A percentile compares a stretch with the other conserved stretches of the same genome.
Evolutionary conservation across 2,888 invertebrate genomes (phyloP).

Genomic region (Cerceris rybyensis): DNA sequence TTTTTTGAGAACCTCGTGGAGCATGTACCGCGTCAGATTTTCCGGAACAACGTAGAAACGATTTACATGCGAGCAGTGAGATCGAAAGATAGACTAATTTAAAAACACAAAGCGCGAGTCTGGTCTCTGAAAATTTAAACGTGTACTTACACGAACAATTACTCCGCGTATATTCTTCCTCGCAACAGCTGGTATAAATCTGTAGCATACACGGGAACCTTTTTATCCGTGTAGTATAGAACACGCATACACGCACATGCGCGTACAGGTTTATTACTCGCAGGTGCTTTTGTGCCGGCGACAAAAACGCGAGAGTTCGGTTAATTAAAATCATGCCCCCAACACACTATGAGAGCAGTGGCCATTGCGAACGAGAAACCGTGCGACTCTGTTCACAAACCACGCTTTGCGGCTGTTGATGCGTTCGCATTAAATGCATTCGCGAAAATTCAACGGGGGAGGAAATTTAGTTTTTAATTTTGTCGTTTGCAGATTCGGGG

Average conservation of each 20-base stretch:
- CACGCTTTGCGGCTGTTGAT: constrained; percentile 23
- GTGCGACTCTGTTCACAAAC: constrained; percentile 20
- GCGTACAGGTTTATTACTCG: constrained; percentile 38
- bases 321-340: constrained; percentile 71
- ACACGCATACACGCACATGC: neutral
- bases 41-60: too few relatives aligned
- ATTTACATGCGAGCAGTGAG: too few relatives aligned
- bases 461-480: constrained; percentile 48
- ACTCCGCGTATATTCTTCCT: neutral
- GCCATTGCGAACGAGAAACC: constrained; percentile 18
- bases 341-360: constrained; percentile 43
- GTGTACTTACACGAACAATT: neutral
- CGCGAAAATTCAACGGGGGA: constrained; percentile 7
- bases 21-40: too few relatives aligned
- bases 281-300: constrained; percentile 54
- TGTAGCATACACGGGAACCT: neutral
- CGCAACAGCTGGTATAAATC: constrained; percentile 21
- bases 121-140: neutral
- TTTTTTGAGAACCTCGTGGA: too few relatives aligned
- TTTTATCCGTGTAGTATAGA: neutral
- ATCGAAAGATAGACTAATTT: too few relatives aligned
- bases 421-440: constrained; percentile 37
- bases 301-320: constrained; percentile 63
- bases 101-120: neutral
- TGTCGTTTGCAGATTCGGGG: constrained; percentile 24